A percentile compares a stretch with the other conserved stretches of the same genome.
Evolutionary conservation across 2,888 invertebrate genomes (phyloP).

Genomic region (Synanthedon vespiformis): DNA sequence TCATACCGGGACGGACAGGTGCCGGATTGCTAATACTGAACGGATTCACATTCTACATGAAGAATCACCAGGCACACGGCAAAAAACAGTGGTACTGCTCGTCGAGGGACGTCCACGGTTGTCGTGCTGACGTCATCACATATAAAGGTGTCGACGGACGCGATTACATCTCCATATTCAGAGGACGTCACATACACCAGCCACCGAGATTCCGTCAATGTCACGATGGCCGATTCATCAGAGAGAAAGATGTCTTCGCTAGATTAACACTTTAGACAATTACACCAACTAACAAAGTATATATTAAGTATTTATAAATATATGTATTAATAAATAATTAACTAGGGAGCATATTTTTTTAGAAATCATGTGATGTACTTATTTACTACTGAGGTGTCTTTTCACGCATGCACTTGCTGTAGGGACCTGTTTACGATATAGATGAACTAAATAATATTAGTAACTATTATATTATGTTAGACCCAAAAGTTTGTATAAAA

Average conservation of each 20-base stretch:
- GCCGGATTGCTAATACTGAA: constrained; percentile 55
- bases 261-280: constrained; percentile 27
- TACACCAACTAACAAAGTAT: constrained; percentile 8
- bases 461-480: no score
- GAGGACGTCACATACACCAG: constrained; percentile 54
- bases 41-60: constrained; percentile 63
- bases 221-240: constrained; percentile 57
- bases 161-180: constrained; percentile 61
- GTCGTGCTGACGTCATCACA: constrained; percentile 59
- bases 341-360: constrained; percentile 7
- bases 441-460: constrained; percentile 10
- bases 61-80: constrained; percentile 61
- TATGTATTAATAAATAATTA: constrained; percentile 1
- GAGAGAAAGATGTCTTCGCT: constrained; percentile 42
- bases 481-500: no score
- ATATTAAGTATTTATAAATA: constrained; percentile 13
- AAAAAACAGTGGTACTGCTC: constrained; percentile 66
- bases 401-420: constrained; percentile 41
- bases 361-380: constrained; percentile 45
- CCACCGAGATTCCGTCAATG: constrained; percentile 56
- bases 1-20: constrained; percentile 58
- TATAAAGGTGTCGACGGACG: constrained; percentile 52
- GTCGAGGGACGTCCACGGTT: constrained; percentile 56
- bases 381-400: constrained; percentile 32
- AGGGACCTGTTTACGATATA: constrained; percentile 57